Conservation (phyloP, 2,113 vertebrate species). For the Rousettus leschenaultii region DNA sequence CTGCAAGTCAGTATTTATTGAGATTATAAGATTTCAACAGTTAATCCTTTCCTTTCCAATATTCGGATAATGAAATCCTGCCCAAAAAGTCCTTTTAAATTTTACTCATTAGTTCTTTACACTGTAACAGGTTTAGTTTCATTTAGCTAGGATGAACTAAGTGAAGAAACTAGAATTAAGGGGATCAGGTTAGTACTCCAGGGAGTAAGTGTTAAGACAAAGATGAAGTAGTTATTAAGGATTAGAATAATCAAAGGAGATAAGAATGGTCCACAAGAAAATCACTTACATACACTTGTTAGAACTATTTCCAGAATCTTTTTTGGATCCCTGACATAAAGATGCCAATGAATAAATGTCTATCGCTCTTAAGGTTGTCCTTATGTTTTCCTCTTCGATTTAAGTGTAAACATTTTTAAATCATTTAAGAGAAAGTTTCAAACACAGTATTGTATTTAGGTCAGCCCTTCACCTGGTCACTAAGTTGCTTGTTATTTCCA, state of each 20-base stretch:
- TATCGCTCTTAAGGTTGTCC: neutral
- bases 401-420: neutral
- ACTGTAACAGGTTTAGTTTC: neutral
- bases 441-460: neutral
- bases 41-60: conserved; percentile 41
- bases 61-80: neutral
- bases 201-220: neutral
- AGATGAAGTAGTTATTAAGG: neutral
- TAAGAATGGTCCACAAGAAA: neutral
- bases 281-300: neutral
- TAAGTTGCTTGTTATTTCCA: neutral
- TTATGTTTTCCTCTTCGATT: neutral
- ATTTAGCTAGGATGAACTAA: neutral
- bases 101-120: neutral
- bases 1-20: neutral
- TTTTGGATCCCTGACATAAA: neutral
- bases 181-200: neutral
- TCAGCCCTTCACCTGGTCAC: neutral
- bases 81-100: neutral
- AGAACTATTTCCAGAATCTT: neutral
- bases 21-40: neutral
- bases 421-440: neutral
- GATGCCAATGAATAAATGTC: neutral
- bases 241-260: neutral
- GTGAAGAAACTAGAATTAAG: neutral